Evolutionary conservation across 2,888 invertebrate species (phyloP).

Genomic region (Julus scandinavius): DNA sequence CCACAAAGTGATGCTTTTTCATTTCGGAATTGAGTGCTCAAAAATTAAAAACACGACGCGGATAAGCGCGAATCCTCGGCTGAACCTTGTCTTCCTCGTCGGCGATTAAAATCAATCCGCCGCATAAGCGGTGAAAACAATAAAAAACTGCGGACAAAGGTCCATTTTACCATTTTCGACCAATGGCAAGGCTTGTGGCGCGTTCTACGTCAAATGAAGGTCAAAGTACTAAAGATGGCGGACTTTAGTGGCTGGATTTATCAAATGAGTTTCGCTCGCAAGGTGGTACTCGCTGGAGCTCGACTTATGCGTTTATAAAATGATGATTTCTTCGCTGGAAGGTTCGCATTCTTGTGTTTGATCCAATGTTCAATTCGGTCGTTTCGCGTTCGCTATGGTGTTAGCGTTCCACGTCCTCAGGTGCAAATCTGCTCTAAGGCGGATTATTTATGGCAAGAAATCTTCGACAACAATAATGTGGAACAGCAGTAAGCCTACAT

Average conservation of each 20-base stretch:
- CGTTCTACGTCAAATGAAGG: slow-evolving; percentile 61
- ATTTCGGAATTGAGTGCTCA: not conserved
- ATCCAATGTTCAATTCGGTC: not conserved
- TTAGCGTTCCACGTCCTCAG: not conserved
- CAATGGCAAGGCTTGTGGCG: slow-evolving; percentile 56
- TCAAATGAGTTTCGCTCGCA: slow-evolving; percentile 45
- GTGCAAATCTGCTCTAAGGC: not conserved
- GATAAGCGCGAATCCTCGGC: not conserved
- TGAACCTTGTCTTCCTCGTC: not conserved
- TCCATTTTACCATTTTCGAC: slow-evolving; percentile 49
- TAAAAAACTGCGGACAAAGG: not conserved
- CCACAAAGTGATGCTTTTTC: not conserved
- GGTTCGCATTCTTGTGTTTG: not conserved
- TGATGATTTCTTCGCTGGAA: not conserved
- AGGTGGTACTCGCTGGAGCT: slow-evolving; percentile 48
- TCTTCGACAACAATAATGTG: not conserved
- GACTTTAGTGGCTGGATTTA: slow-evolving; percentile 60
- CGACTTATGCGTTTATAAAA: not conserved
- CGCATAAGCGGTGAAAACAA: not conserved
- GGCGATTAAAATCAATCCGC: not conserved
- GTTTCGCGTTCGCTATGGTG: not conserved
- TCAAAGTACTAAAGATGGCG: slow-evolving; percentile 65
- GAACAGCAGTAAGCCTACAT: not conserved
- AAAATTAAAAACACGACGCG: not conserved
- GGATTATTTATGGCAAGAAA: not conserved